Evolutionary conservation across 2,113 vertebrate species (phyloP), one percentile per base, ranked within the genome.

Genomic region (Anthoscopus minutus): DNA sequence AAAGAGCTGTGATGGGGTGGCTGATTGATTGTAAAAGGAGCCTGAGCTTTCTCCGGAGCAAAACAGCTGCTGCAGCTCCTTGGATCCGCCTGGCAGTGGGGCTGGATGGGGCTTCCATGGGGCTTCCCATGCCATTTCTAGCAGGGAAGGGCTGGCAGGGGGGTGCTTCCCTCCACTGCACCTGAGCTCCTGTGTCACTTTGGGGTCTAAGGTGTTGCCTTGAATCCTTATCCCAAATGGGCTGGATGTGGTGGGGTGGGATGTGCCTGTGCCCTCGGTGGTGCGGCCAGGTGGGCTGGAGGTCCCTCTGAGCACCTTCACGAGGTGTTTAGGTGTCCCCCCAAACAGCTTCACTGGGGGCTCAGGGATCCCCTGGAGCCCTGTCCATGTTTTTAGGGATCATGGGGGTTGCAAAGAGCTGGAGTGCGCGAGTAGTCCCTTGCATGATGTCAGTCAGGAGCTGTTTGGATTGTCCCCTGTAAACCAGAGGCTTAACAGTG

Each of bases 1-100:
- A 94, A 86, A 76, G 83, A 72, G 88, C 83, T 0, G 40, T 86
- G 93, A 94, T 94, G 94, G 92, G 91, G 91, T 87, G 94, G 91
- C 81, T 93, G 93, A 93, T 89, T 93, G 93, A 85, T 93, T 95
- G 96, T 91, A 94, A 96, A 96, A 96, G 92, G 94, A 93, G 89
- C 86, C 3, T 37, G 21, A 76, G 91, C 69, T 53, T 82, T 92
- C 80, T 92, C 35, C 14, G 1, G 64, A 88, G 93, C 89, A 44
- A 81, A 93, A 31, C 90, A 81, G 86, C 92, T 94, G 92, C 92
- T 14, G 37, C 73, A 25, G 82, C 83, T 62, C 80, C 67, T 40
- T 6, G 81, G 66, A 35, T 47, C 62, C 0, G n/a, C 20, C 4
- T 53, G 81, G 83, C 72, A 86, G 78, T 1, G 4, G 40, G 58